Conservation (phyloP, 2,888 invertebrate species). For the Bombyx huttoni region DNA sequence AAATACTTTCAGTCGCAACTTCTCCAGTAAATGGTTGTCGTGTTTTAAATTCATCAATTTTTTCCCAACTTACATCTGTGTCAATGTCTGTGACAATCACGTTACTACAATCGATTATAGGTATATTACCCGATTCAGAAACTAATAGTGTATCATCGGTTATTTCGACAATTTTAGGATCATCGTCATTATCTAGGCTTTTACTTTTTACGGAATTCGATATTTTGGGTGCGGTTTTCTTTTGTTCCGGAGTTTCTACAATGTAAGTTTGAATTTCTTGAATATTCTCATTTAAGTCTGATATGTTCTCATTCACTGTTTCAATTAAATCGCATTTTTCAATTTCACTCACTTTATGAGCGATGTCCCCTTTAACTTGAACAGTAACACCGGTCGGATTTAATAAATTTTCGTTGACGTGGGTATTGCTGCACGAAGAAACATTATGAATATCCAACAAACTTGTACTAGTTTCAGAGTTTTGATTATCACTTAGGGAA, state of each 20-base stretch:
- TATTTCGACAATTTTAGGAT: conserved; percentile 54
- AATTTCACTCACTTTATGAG: conserved; percentile 25
- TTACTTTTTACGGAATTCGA: conserved; percentile 49
- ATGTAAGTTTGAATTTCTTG: conserved; percentile 24
- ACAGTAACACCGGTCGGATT: neutral
- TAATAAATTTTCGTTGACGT: neutral
- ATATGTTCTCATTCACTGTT: neutral
- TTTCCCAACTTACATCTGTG: conserved; percentile 75
- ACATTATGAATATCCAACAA: neutral
- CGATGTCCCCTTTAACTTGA: conserved; percentile 5
- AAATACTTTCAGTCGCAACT: conserved; percentile 41
- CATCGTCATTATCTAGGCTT: conserved; percentile 61
- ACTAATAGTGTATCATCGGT: conserved; percentile 29
- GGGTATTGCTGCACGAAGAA: neutral
- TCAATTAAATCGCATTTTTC: neutral
- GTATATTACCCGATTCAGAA: conserved; percentile 27
- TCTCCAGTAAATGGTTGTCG: conserved; percentile 21
- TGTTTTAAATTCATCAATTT: conserved; percentile 45
- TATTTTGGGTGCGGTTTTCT: conserved; percentile 41
- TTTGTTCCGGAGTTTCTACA: conserved; percentile 57
- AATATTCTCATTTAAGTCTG: conserved; percentile 6
- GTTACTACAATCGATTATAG: conserved; percentile 55
- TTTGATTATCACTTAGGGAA: neutral
- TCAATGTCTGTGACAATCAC: conserved; percentile 76
- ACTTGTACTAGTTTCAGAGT: neutral